Base-by-base conservation (phyloP, 2,113 vertebrate species). In the Gorsachius goisagi region DNA sequence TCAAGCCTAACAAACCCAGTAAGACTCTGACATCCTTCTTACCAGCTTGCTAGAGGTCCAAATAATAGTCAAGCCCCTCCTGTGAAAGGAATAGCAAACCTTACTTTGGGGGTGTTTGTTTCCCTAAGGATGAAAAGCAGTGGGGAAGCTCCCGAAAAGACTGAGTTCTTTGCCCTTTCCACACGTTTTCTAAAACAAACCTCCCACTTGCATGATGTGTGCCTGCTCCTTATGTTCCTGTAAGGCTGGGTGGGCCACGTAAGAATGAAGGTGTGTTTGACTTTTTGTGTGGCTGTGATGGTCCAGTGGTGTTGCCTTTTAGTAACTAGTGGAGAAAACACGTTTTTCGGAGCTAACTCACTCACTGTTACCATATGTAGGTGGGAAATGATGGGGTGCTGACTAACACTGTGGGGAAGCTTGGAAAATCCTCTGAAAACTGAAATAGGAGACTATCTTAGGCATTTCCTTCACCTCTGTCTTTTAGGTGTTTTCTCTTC, bases 331-430 rank as follows among this genome's bases (percentile, higher is more conserved):
- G 13, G 81, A 89, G 91, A 93, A 94, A 97, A 96, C 44, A 87
- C 2, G 2, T 56, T 94, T 97, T 95, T 98, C 53, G 39, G 78
- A 89, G 90, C 90, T 85, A 95, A 88, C 60, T 94, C 81, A 75
- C 92, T 96, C 86, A 73, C 87, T 90, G 95, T 93, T 85, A 92
- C 97, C 82, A 59, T 80, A 82, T 45, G 93, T 92, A 97, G 98
- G 96, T 97, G 96, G 60, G 84, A 98, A 97, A 93, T 92, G 91
- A 98, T 91, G 97, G 97, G 93, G 89, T 94, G 96, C 88, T 98
- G 97, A 98, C 96, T 97, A 98, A 97, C 84, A 37, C 93, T 74
- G 96, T 89, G 86, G 94, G 96, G 96, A 96, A 97, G 90, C 87
- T 93, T 88, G 97, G 97, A 97, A 96, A 97, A 84, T 91, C 89